phyloP scores from a whole-genome alignment of 2,888 invertebrate genomes.

The Drosophila niveifrons region DNA sequence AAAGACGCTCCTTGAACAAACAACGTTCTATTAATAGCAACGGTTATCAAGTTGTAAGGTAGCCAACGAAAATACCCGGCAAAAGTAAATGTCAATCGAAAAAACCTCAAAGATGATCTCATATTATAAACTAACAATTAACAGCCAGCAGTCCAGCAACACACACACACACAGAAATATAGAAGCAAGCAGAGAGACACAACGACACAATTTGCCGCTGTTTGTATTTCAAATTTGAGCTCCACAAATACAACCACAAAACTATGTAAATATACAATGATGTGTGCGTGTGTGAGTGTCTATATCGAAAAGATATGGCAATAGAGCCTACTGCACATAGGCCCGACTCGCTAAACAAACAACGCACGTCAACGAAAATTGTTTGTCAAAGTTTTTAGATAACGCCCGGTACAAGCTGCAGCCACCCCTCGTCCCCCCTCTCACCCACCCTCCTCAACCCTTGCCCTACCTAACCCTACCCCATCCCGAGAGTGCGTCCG shows the following conservation, averaged over 20 bases:
- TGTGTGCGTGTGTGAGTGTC: slow-evolving; percentile 7
- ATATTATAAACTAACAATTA: slow-evolving; percentile 78
- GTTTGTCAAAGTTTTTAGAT: slow-evolving; percentile 80
- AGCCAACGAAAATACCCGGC: slow-evolving; percentile 30
- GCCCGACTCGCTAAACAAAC: slow-evolving; percentile 65
- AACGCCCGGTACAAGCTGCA: slow-evolving; percentile 52
- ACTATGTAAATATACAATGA: neutral
- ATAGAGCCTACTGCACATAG: slow-evolving; percentile 48
- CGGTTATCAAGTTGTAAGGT: slow-evolving; percentile 54
- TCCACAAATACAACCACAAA: slow-evolving; percentile 22
- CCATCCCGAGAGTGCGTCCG: neutral
- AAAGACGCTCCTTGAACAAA: slow-evolving; percentile 32
- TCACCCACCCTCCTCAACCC: neutral
- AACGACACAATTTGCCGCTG: slow-evolving; percentile 52
- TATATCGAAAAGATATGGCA: slow-evolving; percentile 52
- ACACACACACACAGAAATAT: neutral
- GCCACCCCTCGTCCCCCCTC: slow-evolving; percentile 7
- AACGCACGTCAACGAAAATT: slow-evolving; percentile 71
- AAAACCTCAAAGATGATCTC: slow-evolving; percentile 64
- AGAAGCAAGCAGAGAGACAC: slow-evolving; percentile 1
- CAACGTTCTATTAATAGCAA: slow-evolving; percentile 48
- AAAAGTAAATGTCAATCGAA: slow-evolving; percentile 51
- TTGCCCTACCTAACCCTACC: neutral
- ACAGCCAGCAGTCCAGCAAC: slow-evolving; percentile 47
- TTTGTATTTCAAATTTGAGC: slow-evolving; percentile 72